A percentile compares a stretch with the other conserved stretches of the same genome.
Conservation (phyloP, 2,888 invertebrate species). For the Dryobotodes eremita region DNA sequence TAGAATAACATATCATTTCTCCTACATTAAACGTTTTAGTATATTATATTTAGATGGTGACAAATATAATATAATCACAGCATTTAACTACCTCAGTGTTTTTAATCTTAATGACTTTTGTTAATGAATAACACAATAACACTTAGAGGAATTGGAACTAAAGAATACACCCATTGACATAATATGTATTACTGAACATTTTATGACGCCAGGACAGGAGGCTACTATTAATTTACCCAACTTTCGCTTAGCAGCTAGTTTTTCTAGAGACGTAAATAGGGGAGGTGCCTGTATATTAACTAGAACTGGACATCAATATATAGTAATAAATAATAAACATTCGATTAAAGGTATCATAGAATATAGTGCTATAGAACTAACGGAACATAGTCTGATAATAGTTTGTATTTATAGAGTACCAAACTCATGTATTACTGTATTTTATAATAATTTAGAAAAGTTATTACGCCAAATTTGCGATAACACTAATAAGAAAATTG, state of each 20-base stretch:
- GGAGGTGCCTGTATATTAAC: slow-evolving; percentile 25
- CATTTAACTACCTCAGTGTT: no score
- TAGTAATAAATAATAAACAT: neutral
- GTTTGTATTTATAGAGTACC: slow-evolving; percentile 14
- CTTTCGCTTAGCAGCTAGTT: slow-evolving; percentile 20
- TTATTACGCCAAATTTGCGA: slow-evolving; percentile 5
- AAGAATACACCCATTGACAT: slow-evolving; percentile 16
- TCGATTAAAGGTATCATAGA: slow-evolving; percentile 20
- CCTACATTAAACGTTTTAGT: no score
- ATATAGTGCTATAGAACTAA: slow-evolving; percentile 28
- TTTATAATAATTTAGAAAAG: slow-evolving; percentile 18
- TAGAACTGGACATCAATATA: slow-evolving; percentile 2
- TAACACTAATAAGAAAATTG: slow-evolving; percentile 20
- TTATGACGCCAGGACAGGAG: neutral
- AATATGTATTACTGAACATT: slow-evolving; percentile 28
- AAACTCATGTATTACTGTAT: slow-evolving; percentile 8
- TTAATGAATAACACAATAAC: neutral
- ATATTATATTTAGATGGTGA: no score
- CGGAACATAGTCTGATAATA: slow-evolving; percentile 2
- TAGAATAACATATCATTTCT: no score
- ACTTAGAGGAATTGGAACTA: slow-evolving; percentile 25
- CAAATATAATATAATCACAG: no score
- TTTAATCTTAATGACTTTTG: no score
- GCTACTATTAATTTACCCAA: slow-evolving; percentile 15
- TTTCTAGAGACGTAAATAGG: slow-evolving; percentile 20